Evolutionary conservation across 2,113 vertebrate genomes (phyloP).

Genomic region (Apistogramma diplotaenia): DNA sequence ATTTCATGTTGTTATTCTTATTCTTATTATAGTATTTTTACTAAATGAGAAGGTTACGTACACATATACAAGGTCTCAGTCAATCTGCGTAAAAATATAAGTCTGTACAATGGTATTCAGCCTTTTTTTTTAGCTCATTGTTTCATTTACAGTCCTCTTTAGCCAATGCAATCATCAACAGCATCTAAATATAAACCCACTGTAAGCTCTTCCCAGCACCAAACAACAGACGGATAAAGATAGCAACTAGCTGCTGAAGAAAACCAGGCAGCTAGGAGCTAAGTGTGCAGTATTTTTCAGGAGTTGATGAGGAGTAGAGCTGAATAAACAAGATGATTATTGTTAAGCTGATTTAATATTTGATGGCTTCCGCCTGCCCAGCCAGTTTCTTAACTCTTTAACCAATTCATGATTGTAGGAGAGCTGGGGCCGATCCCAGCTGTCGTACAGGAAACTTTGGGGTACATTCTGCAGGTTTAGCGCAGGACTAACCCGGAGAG

Average conservation of each 20-base stretch:
- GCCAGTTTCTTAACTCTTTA: not conserved
- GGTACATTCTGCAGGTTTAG: not conserved
- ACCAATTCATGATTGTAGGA: not conserved
- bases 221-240: not conserved
- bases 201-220: constrained; percentile 1
- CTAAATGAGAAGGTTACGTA: not conserved
- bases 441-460: not conserved
- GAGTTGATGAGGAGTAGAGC: not conserved
- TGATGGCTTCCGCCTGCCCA: not conserved
- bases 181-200: not conserved
- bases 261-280: not conserved
- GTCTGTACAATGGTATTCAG: not conserved
- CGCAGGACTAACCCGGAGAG: not conserved
- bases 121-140: not conserved
- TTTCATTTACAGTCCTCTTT: not conserved
- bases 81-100: not conserved
- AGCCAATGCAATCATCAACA: not conserved
- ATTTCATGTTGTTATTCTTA: not conserved
- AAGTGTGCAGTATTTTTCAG: not conserved
- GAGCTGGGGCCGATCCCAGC: not conserved
- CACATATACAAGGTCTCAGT: not conserved
- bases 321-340: not conserved
- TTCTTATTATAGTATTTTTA: too few species aligned
- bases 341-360: not conserved
- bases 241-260: not conserved